Conservation (phyloP, 2,888 invertebrate species). For the Brachyptera putata region DNA sequence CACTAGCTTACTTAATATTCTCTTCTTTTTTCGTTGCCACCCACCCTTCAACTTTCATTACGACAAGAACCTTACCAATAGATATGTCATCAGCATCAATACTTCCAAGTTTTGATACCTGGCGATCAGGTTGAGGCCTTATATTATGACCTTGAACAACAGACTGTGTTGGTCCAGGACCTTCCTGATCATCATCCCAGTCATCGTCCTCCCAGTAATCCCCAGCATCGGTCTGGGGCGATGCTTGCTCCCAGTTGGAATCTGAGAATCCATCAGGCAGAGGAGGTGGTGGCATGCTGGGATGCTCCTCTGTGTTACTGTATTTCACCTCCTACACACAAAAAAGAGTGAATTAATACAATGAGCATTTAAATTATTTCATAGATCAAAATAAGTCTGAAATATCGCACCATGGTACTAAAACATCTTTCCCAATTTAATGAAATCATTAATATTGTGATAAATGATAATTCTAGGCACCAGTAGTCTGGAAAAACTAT, state of each 20-base stretch:
- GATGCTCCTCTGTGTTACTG: too few species aligned
- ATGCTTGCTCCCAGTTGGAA: constrained; percentile 21
- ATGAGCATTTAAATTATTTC: too few species aligned
- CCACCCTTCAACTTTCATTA: too few species aligned
- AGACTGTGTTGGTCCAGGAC: constrained; percentile 55
- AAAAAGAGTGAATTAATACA: too few species aligned
- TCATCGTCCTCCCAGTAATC: constrained; percentile 78
- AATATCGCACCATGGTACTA: too few species aligned
- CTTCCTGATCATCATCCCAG: constrained; percentile 83
- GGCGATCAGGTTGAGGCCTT: constrained; percentile 25
- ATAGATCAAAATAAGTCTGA: too few species aligned
- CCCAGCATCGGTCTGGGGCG: constrained; percentile 40
- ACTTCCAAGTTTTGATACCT: constrained; percentile 23
- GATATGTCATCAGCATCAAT: constrained; percentile 20
- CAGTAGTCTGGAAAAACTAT: too few species aligned
- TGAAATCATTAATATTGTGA: too few species aligned
- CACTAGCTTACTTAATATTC: too few species aligned
- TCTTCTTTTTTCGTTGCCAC: too few species aligned
- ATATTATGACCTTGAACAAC: constrained; percentile 27
- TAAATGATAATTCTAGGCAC: too few species aligned
- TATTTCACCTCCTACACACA: constrained; percentile 34
- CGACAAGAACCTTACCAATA: constrained; percentile 23
- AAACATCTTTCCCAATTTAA: too few species aligned
- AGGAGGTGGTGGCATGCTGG: constrained; percentile 39
- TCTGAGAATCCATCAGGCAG: constrained; percentile 34